Percentiles rank a stretch among this genome's conserved stretches.
These are phyloP conservation scores for Planiliza haematocheilus DNA, from an alignment of 2,113 vertebrate species.

Conservation along the genomic window DNA sequence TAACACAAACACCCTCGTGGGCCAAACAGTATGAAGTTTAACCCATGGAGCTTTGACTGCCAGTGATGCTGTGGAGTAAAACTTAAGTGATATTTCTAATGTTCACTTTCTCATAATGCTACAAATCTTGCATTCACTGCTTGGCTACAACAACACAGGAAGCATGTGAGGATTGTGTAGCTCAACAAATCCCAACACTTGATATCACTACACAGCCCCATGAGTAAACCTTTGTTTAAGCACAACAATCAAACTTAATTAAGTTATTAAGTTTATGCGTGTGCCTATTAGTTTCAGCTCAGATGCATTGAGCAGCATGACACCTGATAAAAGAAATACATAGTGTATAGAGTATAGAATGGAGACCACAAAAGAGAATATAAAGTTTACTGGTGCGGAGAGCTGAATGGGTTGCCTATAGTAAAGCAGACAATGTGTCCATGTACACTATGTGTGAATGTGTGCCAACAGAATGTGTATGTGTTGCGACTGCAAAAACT, in stretches of 20 bases:
- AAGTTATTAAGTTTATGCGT: constrained; percentile 22
- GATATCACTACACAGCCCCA: neutral
- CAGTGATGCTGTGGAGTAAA: neutral
- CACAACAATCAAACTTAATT: constrained; percentile 15
- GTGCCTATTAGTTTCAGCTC: constrained; percentile 8
- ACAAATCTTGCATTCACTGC: neutral
- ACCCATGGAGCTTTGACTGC: neutral
- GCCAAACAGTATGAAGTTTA: neutral
- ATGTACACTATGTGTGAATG: constrained; percentile 8
- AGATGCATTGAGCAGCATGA: constrained; percentile 2
- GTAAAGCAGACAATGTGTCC: constrained; percentile 6
- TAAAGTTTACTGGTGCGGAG: constrained; percentile 10
- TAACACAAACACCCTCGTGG: neutral
- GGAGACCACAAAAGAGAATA: constrained; percentile 1
- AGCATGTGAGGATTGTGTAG: neutral
- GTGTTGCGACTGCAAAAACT: constrained; percentile 14
- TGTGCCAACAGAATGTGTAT: constrained; percentile 1
- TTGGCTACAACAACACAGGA: constrained; percentile 1
- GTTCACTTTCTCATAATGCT: neutral
- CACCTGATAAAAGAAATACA: constrained; percentile 15
- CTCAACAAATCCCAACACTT: constrained; percentile 16
- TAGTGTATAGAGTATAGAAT: neutral
- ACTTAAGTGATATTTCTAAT: neutral
- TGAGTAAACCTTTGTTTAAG: neutral
- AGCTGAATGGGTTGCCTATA: constrained; percentile 16